These are phyloP conservation scores for Dipodomys stephensi DNA, from an alignment of 2,113 vertebrate species.

Conservation along the genomic window DNA sequence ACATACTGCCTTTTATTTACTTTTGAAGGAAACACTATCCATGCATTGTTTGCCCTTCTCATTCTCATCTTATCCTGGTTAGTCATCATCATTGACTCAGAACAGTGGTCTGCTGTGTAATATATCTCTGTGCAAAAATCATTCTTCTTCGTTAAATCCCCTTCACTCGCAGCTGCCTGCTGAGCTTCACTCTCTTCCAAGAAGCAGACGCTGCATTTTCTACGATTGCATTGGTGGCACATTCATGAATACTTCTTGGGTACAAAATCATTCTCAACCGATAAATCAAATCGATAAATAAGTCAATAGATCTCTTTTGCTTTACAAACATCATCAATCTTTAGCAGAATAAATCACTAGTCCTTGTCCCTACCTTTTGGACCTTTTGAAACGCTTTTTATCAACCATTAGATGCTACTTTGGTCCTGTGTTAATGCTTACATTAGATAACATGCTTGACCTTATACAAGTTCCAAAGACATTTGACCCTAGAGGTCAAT, in stretches of 20 bases:
- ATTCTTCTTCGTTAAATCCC: constrained; percentile 73
- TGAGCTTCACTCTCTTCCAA: constrained; percentile 10
- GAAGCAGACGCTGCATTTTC: constrained; percentile 71
- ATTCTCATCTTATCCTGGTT: constrained; percentile 26
- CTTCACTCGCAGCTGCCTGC: constrained; percentile 54
- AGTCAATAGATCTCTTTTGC: constrained; percentile 77
- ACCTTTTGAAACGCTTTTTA: constrained; percentile 55
- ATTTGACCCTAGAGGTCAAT: constrained; percentile 58
- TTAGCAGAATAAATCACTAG: constrained; percentile 61
- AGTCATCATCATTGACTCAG: constrained; percentile 66
- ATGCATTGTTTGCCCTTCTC: constrained; percentile 6
- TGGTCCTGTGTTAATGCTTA: constrained; percentile 22
- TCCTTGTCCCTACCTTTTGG: constrained; percentile 13
- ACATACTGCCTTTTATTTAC: not conserved
- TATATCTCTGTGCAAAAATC: constrained; percentile 66
- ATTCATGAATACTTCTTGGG: constrained; percentile 57
- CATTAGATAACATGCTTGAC: constrained; percentile 56
- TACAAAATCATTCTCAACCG: constrained; percentile 67
- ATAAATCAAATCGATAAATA: constrained; percentile 82
- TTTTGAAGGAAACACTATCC: not conserved
- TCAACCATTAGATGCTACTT: constrained; percentile 37
- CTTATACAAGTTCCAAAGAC: constrained; percentile 13
- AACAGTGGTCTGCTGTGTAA: constrained; percentile 43
- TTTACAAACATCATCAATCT: constrained; percentile 70
- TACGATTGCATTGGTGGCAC: constrained; percentile 63